These are phyloP conservation scores for Tragelaphus scriptus DNA, from an alignment of 2,113 vertebrate species.

Conservation along the genomic window DNA sequence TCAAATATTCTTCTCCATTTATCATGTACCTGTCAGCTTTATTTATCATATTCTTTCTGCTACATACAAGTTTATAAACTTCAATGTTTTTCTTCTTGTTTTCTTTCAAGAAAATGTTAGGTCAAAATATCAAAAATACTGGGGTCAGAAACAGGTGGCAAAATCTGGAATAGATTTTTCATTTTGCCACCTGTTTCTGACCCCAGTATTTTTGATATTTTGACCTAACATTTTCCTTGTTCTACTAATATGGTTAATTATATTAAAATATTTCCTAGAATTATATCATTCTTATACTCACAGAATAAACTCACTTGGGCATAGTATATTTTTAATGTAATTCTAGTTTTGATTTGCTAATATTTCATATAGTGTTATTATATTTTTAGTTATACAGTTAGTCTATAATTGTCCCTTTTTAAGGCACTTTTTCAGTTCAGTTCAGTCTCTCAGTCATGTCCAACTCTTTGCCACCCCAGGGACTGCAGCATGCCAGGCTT, in stretches of 20 bases:
- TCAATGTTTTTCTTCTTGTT: neutral
- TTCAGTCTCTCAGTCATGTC: neutral
- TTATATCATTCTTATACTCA: neutral
- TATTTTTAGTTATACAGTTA: neutral
- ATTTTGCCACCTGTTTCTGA: neutral
- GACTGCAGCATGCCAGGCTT: neutral
- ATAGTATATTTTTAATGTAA: neutral
- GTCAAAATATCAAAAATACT: too few species aligned
- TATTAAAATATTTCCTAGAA: neutral
- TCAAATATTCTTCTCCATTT: neutral
- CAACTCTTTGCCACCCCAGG: neutral
- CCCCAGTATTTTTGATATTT: neutral
- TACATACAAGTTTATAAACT: neutral
- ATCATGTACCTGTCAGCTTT: neutral
- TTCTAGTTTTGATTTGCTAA: neutral
- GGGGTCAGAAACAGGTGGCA: too few species aligned
- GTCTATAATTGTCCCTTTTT: neutral
- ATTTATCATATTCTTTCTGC: neutral
- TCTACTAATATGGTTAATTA: neutral
- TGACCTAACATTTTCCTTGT: neutral
- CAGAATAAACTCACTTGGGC: neutral
- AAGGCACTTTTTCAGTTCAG: neutral
- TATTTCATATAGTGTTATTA: neutral
- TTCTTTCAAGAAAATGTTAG: too few species aligned
- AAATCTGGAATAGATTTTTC: neutral